A percentile compares a stretch with the other conserved stretches of the same genome.
phyloP scores from a whole-genome alignment of 1,140 invertebrate genomes.

The Atta colombica region DNA sequence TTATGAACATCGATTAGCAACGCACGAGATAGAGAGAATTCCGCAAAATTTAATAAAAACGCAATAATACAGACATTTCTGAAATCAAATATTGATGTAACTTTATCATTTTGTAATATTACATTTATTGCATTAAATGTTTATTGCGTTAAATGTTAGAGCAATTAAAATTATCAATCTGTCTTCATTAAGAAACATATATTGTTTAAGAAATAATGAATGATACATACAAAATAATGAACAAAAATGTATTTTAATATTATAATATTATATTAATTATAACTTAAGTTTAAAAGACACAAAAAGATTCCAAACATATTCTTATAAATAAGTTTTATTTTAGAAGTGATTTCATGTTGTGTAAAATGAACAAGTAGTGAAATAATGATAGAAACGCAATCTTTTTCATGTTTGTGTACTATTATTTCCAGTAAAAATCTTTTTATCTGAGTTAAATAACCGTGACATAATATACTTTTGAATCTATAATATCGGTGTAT shows the following conservation, averaged over 20 bases:
- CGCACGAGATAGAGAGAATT: slow-evolving; percentile 8
- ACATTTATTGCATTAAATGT: slow-evolving; percentile 61
- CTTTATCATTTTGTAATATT: slow-evolving; percentile 50
- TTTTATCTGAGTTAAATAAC: slow-evolving; percentile 13
- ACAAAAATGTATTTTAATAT: slow-evolving; percentile 35
- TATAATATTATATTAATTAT: slow-evolving; percentile 34
- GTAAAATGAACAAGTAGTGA: background rate
- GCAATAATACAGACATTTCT: slow-evolving; percentile 55
- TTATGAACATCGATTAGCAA: slow-evolving; percentile 8
- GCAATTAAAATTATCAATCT: slow-evolving; percentile 60
- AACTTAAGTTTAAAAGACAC: slow-evolving; percentile 46
- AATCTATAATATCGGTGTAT: slow-evolving; percentile 52
- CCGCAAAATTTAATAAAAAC: slow-evolving; percentile 42
- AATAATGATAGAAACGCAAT: background rate
- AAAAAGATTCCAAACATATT: background rate
- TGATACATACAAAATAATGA: slow-evolving; percentile 25
- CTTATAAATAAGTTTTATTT: slow-evolving; percentile 5
- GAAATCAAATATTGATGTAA: slow-evolving; percentile 62
- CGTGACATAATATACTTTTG: background rate
- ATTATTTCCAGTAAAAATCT: slow-evolving; percentile 18
- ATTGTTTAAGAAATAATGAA: slow-evolving; percentile 24
- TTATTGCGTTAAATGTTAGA: slow-evolving; percentile 64
- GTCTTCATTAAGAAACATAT: slow-evolving; percentile 40
- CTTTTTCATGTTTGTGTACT: background rate
- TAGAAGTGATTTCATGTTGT: background rate